Conservation (phyloP, 2,888 invertebrate genomes). For the Metacarcinus magister region DNA sequence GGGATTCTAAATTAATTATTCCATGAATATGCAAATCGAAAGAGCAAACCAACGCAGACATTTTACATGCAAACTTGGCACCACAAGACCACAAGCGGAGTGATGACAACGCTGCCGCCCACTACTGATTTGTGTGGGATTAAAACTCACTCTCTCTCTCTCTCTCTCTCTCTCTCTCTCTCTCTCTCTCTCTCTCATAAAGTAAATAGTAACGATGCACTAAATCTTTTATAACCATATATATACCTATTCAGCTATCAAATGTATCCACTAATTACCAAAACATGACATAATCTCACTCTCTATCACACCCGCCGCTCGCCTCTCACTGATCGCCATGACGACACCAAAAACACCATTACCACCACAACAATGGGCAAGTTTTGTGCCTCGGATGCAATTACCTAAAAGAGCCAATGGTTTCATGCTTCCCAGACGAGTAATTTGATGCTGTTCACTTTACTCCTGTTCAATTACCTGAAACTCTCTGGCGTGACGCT, state of each 20-base stretch:
- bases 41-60: constrained; percentile 56
- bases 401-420: neutral
- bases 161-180: neutral
- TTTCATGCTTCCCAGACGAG: neutral
- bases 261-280: neutral
- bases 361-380: neutral
- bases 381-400: neutral
- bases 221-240: neutral
- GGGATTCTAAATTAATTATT: constrained; percentile 65
- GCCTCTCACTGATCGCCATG: neutral
- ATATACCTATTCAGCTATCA: neutral
- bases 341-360: neutral
- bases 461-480: neutral
- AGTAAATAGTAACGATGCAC: neutral
- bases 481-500: too few relatives aligned
- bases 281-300: neutral
- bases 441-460: neutral
- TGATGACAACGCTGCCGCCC: constrained; percentile 20
- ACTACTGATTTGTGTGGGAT: neutral
- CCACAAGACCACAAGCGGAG: neutral
- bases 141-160: neutral
- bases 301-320: neutral
- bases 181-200: neutral
- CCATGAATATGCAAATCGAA: constrained; percentile 68
- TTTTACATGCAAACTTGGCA: constrained; percentile 59